These are phyloP conservation scores for Penaeus chinensis DNA, from an alignment of 1,140 invertebrate genomes.

Conservation along the genomic window DNA sequence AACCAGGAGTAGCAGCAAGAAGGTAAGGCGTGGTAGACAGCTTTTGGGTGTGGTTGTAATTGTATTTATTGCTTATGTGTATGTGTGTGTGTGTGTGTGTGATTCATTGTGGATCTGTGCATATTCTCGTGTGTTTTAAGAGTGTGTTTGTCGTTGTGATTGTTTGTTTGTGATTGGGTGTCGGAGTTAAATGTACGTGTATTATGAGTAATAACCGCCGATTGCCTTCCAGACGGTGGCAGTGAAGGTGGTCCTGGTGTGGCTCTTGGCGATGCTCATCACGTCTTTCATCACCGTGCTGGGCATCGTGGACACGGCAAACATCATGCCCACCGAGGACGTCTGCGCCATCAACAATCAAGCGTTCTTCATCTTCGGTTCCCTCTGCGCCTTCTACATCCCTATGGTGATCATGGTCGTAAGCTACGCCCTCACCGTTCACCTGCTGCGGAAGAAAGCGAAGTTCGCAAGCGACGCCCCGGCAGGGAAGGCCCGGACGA, in stretches of 20 bases:
- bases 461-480: conserved; percentile 62
- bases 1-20: conserved; percentile 62
- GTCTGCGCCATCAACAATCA: conserved; percentile 88
- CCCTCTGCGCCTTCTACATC: conserved; percentile 93
- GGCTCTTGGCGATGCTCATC: conserved; percentile 86
- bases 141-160: too few species aligned
- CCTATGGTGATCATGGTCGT: conserved; percentile 93
- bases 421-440: conserved; percentile 90
- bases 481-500: conserved; percentile 70
- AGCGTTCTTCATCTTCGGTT: conserved; percentile 88
- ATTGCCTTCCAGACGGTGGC: conserved; percentile 82
- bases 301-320: conserved; percentile 74
- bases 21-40: conserved; percentile 26
- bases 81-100: not conserved
- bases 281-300: conserved; percentile 89
- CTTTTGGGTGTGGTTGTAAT: not conserved
- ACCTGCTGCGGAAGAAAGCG: conserved; percentile 76
- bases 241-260: conserved; percentile 85
- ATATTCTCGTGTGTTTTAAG: too few species aligned
- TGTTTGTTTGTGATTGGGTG: too few species aligned
- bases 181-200: too few species aligned
- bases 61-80: not conserved
- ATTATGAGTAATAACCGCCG: not conserved
- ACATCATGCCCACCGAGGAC: conserved; percentile 68
- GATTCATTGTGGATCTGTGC: not conserved